Evolutionary conservation across 1,140 invertebrate species (phyloP).

Genomic region (Drosophila paulistorum): DNA sequence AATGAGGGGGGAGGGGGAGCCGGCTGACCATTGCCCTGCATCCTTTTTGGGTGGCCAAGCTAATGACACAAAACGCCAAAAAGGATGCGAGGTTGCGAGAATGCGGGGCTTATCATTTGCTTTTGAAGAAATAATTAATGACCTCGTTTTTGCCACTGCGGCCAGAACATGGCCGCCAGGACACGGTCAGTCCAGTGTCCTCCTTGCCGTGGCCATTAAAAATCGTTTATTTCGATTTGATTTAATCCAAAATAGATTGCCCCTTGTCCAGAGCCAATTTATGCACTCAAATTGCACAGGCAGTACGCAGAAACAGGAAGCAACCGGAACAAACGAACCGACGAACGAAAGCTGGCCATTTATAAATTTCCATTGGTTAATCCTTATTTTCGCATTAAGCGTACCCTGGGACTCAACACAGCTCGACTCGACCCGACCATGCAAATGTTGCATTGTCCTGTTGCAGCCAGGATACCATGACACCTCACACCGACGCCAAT

Average conservation of each 20-base stretch:
- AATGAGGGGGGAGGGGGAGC: background rate
- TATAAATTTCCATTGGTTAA: slow-evolving; percentile 83
- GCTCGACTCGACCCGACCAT: slow-evolving; percentile 41
- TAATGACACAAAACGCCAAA: slow-evolving; percentile 81
- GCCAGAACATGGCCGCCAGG: slow-evolving; percentile 27
- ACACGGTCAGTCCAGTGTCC: slow-evolving; percentile 22
- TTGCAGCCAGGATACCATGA: slow-evolving; percentile 43
- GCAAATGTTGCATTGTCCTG: slow-evolving; percentile 73
- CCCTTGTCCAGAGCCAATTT: slow-evolving; percentile 71
- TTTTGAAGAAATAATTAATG: slow-evolving; percentile 83
- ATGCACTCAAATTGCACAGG: slow-evolving; percentile 79
- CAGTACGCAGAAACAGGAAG: slow-evolving; percentile 12
- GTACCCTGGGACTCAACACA: slow-evolving; percentile 14
- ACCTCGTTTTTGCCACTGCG: slow-evolving; percentile 83
- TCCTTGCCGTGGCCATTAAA: slow-evolving; percentile 71
- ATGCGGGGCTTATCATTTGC: slow-evolving; percentile 73
- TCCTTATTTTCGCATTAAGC: slow-evolving; percentile 82
- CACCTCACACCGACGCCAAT: no score
- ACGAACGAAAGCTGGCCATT: slow-evolving; percentile 49
- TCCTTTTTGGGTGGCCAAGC: slow-evolving; percentile 56
- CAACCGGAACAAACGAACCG: slow-evolving; percentile 16
- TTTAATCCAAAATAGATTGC: slow-evolving; percentile 83
- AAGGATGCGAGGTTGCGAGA: slow-evolving; percentile 60
- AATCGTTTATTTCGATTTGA: slow-evolving; percentile 83
- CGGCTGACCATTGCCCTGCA: slow-evolving; percentile 59